Percentiles rank a stretch among this genome's conserved stretches.
phyloP scores from a whole-genome alignment of 2,113 vertebrate genomes.

The human (Homo sapiens) region DNA sequence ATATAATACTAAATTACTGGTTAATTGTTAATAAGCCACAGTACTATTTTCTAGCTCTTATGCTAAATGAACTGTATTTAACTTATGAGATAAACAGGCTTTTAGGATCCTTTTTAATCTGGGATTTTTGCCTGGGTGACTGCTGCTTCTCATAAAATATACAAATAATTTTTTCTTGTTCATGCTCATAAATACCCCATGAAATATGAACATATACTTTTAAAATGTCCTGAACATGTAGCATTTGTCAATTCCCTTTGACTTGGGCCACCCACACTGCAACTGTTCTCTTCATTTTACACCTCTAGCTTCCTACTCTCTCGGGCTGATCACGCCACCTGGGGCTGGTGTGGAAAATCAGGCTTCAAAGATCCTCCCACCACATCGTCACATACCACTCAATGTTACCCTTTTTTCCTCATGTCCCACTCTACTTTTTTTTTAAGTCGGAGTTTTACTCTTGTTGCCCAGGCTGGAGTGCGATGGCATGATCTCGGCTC shows the following conservation, averaged over 20 bases:
- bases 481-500: too few relatives aligned
- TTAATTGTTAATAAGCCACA: not conserved
- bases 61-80: not conserved
- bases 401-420: not conserved
- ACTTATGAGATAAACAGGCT: not conserved
- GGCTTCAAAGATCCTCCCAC: not conserved
- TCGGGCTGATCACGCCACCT: not conserved
- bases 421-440: too few relatives aligned
- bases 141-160: not conserved
- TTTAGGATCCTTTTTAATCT: not conserved
- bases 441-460: too few relatives aligned
- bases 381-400: not conserved
- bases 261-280: not conserved
- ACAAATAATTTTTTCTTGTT: not conserved
- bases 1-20: not conserved
- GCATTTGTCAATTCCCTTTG: not conserved
- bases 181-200: not conserved
- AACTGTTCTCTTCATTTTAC: not conserved
- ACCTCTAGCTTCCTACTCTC: not conserved
- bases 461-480: too few relatives aligned
- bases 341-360: not conserved
- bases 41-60: not conserved
- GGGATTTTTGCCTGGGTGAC: not conserved
- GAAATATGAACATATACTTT: not conserved
- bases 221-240: not conserved